Evolutionary conservation across 2,797 vertebrate species (phyloP), one percentile per base, ranked within the genome.

Genomic region (Anguilla megastoma): DNA sequence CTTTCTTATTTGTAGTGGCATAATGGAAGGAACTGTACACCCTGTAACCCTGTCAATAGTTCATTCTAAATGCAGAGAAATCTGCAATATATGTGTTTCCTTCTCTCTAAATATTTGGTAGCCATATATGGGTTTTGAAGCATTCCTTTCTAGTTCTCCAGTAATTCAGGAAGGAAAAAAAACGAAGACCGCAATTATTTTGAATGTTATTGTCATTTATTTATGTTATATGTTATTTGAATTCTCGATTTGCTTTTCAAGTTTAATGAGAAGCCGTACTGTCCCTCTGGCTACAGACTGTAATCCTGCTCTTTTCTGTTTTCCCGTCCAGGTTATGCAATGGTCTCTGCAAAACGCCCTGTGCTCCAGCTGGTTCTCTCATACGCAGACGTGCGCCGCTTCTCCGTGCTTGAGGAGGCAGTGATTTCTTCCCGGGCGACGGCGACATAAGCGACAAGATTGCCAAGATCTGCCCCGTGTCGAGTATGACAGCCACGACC

Each of bases 401-500:
- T 98, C 96, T 97, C 97, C 97, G 96, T 91, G 96, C 96, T 96
- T 98, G 97, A 99, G 97, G 95, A 97, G 97, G 98, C 97, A 97
- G 97, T 99, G 97, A 98, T 98, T 99, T 99, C 96, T 97, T 97
- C 97, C 95, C 95, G 97, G 94, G 96, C 96, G 93, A 97, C 97
- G 96, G 97, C 98, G 96, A 98, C 97, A 96, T 99, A 99, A 99
- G 96, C 97, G 98, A 98, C 98, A 99, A 99, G 98, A 99, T 99
- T 99, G 98, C 99, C 99, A 99, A 99, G 97, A 99, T 99, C 97
- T 99, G 98, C 97, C 98, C 98, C 91, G 98, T 99, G 97, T 98
- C 99, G 98, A 99, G 97, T 98, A 99, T 99, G 99, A 99, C 99
- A 95, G 99, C 99, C 98, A 99, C 99, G 96, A 99, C 99, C 95